Base-by-base conservation (phyloP, 92 coral and sea anemone species). In the Metridium senile region DNA sequence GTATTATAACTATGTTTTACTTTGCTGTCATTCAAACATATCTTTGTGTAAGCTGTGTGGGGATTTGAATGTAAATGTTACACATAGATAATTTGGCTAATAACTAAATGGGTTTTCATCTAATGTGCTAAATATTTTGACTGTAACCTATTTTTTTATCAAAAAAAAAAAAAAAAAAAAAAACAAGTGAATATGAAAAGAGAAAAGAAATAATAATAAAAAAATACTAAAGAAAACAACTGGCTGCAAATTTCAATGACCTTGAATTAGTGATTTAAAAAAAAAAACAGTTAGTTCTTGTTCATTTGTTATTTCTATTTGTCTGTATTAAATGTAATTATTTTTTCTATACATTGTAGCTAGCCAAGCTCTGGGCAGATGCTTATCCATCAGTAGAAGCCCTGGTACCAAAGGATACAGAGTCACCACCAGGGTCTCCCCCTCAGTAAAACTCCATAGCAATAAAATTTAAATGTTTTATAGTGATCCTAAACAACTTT, bases 381-480 rank as follows among this genome's bases (percentile, higher is more conserved):
- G 76, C 90, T 4, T 87, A 89, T 46, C 89, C 97, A 28, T 79
- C 77, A 53, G 89, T 89, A 53, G 93, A 86, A 28, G 53, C 59
- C 73, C 76, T 92, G 32, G 66, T 92, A 53, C 97, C 93, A 8
- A 77, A 64, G 62, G 83, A 81, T 17, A 68, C 68, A 33, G 79
- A 35, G 26, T 85, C 91, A 33, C 97, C 97, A 1, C 93, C 89
- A 64, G 93, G 84, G 20, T 92, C 97, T 11, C 97, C 97, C 18
- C 83, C 86, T 20, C 57, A 57, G 56, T 73, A 58, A 72, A 21
- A 10, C 13, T 26, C 1, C 31, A 46, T 33, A 53, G 26, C 52
- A 49, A 29, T 0, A 26, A 8, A 69, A 26, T 26, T 29, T 7
- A 61, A 61, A 17, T 54, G n/a, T 17, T 54, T 54, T 22, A 17